phyloP scores from a whole-genome alignment of 1,140 invertebrate species.

The Drosophila kurseongensis region DNA sequence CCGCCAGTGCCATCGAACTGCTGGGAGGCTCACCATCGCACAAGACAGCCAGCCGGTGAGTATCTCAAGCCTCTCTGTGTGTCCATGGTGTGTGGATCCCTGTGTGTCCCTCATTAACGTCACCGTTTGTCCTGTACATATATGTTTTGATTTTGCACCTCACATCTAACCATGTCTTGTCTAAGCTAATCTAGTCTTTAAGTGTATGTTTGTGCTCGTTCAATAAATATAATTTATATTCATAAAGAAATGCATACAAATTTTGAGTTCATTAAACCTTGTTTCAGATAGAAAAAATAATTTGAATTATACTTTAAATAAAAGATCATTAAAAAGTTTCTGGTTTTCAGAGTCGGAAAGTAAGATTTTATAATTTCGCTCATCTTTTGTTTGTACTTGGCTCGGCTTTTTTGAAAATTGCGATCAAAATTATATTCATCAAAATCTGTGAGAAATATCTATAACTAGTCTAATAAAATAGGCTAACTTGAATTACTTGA shows the following conservation, averaged over 20 bases:
- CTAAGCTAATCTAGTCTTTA: slow-evolving; percentile 25
- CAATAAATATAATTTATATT: slow-evolving; percentile 34
- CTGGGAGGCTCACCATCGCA: slow-evolving; percentile 58
- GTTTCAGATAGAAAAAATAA: too few species aligned
- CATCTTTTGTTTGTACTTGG: background rate
- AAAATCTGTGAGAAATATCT: too few species aligned
- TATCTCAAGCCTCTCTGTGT: slow-evolving; percentile 32
- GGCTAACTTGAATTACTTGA: too few species aligned
- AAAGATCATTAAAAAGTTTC: too few species aligned
- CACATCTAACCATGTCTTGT: slow-evolving; percentile 13
- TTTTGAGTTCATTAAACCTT: background rate
- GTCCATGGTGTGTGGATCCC: slow-evolving; percentile 15
- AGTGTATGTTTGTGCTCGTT: slow-evolving; percentile 37
- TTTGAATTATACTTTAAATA: too few species aligned
- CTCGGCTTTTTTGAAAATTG: too few species aligned
- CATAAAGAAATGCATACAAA: background rate
- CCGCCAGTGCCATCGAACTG: slow-evolving; percentile 39
- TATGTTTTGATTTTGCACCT: slow-evolving; percentile 11
- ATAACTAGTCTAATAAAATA: too few species aligned
- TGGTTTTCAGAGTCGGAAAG: background rate
- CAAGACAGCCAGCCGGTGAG: slow-evolving; percentile 71
- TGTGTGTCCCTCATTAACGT: slow-evolving; percentile 9
- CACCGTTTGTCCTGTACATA: slow-evolving; percentile 2
- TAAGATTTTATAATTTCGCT: background rate
- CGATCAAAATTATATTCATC: too few species aligned